phyloP scores from a whole-genome alignment of 92 coral and sea anemone species.

The Epizoanthus rinbou region DNA sequence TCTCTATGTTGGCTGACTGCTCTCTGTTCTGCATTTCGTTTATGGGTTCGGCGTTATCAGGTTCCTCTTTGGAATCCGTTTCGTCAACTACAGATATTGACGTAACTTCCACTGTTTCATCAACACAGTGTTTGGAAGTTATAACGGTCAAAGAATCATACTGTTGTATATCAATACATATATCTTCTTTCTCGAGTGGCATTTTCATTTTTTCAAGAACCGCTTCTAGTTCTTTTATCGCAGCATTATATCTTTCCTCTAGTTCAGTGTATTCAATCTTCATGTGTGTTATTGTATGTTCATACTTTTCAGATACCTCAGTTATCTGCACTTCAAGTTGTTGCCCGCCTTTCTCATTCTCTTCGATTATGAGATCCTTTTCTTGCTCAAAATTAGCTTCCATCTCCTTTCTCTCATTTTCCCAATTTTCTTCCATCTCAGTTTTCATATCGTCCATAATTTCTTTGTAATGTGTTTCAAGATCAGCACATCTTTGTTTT shows the following conservation, averaged over 20 bases:
- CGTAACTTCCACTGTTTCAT: neutral
- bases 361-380: slow-evolving; percentile 50
- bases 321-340: slow-evolving; percentile 55
- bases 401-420: slow-evolving; percentile 57
- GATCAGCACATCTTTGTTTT: slow-evolving; percentile 25
- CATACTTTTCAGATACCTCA: slow-evolving; percentile 54
- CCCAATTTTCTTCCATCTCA: slow-evolving; percentile 53
- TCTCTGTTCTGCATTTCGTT: neutral
- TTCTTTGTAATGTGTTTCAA: slow-evolving; percentile 50
- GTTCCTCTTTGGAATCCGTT: neutral
- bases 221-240: slow-evolving; percentile 52
- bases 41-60: neutral
- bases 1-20: neutral
- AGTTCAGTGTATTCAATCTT: slow-evolving; percentile 59
- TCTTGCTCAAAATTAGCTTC: slow-evolving; percentile 58
- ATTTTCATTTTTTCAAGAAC: slow-evolving; percentile 51
- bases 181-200: slow-evolving; percentile 50
- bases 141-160: neutral
- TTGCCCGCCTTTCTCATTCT: slow-evolving; percentile 41
- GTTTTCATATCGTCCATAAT: slow-evolving; percentile 50
- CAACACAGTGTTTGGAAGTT: neutral
- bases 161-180: too few species aligned
- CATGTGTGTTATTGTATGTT: slow-evolving; percentile 51
- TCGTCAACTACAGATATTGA: neutral
- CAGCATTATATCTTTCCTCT: slow-evolving; percentile 52